Percentiles rank a stretch among this genome's conserved stretches.
Evolutionary conservation across 1,140 invertebrate species (phyloP).

Genomic region (Bombus waltoni): DNA sequence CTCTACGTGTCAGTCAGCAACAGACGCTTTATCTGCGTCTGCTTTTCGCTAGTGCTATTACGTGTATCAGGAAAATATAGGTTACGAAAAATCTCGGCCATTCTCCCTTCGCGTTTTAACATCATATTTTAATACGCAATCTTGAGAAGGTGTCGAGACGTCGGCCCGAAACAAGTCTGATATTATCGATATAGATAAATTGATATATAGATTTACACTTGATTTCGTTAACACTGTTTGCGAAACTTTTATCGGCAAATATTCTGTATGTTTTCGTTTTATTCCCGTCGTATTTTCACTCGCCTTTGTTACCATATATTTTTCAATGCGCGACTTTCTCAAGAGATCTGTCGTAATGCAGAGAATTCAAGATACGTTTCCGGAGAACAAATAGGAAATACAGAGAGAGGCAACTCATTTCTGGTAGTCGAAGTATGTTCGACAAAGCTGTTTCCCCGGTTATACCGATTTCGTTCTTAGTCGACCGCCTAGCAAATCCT

Average conservation of each 20-base stretch:
- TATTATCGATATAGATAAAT: background rate
- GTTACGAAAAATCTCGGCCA: no score
- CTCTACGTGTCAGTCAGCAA: background rate
- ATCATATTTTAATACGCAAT: background rate
- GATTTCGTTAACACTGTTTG: background rate
- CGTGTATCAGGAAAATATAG: background rate
- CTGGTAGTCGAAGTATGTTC: conserved; percentile 18
- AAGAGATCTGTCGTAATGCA: background rate
- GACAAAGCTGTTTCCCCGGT: background rate
- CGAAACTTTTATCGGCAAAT: background rate
- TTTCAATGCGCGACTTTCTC: background rate
- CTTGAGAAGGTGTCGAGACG: background rate
- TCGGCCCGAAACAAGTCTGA: background rate
- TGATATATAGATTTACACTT: background rate
- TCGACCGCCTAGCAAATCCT: background rate
- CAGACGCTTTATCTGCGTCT: background rate
- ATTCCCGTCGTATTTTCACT: no score
- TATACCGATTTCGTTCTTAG: background rate
- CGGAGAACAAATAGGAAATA: background rate
- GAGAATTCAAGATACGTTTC: background rate
- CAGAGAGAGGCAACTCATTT: conserved; percentile 4
- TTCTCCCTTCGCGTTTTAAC: no score
- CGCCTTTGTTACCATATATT: no score
- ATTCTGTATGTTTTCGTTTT: no score
- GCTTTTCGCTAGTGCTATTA: background rate